These are phyloP conservation scores for Eptatretus atami DNA, from an alignment of 2,797 vertebrate genomes.

Conservation along the genomic window DNA sequence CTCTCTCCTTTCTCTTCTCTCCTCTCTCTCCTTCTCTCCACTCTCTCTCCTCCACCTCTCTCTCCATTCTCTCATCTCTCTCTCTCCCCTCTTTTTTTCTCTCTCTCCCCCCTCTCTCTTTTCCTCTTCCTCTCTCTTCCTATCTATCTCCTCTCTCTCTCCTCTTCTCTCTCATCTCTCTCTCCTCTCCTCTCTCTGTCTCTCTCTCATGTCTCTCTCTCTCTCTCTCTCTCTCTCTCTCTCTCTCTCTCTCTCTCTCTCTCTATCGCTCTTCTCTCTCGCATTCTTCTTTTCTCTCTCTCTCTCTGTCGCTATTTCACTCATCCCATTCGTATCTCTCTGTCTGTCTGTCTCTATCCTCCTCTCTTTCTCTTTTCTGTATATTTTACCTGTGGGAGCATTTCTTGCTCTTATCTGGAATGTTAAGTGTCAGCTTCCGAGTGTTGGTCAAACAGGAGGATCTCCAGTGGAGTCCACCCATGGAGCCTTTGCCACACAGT, in stretches of 20 bases:
- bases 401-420: too few relatives aligned
- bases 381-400: too few relatives aligned
- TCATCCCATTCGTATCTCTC: slow-evolving; percentile 7
- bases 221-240: too few relatives aligned
- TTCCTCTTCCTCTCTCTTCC: slow-evolving; percentile 10
- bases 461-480: too few relatives aligned
- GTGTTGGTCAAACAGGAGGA: too few relatives aligned
- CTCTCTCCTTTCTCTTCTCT: background rate
- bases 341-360: slow-evolving; percentile 9
- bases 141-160: slow-evolving; percentile 8
- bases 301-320: background rate
- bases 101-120: slow-evolving; percentile 15
- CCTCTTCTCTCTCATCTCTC: too few relatives aligned
- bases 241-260: slow-evolving; percentile 10
- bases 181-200: too few relatives aligned
- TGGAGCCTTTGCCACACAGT: too few relatives aligned
- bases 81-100: slow-evolving; percentile 3
- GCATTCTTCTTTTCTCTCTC: background rate
- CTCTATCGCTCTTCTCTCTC: slow-evolving; percentile 9
- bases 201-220: too few relatives aligned
- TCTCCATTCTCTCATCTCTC: background rate
- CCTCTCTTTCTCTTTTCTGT: background rate
- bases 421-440: too few relatives aligned
- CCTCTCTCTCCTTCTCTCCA: background rate
- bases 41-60: background rate